Conservation (phyloP, 2,113 vertebrate genomes). For the Rhizomys pruinosus region DNA sequence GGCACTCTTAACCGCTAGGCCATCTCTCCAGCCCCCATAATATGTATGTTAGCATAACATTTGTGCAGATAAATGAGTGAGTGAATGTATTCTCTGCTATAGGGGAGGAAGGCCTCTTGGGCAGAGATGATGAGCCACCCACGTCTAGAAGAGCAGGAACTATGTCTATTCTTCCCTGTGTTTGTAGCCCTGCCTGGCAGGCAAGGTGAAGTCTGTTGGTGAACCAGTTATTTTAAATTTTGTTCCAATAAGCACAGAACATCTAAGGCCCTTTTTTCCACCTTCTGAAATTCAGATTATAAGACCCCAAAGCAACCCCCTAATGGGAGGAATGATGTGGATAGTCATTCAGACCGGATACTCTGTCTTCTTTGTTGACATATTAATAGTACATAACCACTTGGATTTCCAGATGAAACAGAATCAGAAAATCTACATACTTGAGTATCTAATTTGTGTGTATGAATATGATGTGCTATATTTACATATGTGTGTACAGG, state of each 20-base stretch:
- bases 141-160: neutral
- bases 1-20: too few relatives aligned
- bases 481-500: too few relatives aligned
- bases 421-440: neutral
- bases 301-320: neutral
- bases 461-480: too few relatives aligned
- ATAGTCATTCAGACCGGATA: neutral
- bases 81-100: neutral
- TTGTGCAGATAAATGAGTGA: neutral
- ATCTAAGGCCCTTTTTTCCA: neutral
- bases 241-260: neutral
- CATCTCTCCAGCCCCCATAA: too few relatives aligned
- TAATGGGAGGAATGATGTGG: neutral
- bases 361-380: neutral
- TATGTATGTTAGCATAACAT: neutral
- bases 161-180: neutral
- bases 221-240: slow-evolving; percentile 1
- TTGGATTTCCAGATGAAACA: slow-evolving; percentile 21
- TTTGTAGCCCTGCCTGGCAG: neutral
- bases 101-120: neutral
- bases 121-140: neutral
- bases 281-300: neutral
- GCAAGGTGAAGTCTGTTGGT: neutral
- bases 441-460: neutral
- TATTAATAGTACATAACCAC: neutral